Conservation (phyloP, 2,113 vertebrate genomes). For the Ciconia stormi region DNA sequence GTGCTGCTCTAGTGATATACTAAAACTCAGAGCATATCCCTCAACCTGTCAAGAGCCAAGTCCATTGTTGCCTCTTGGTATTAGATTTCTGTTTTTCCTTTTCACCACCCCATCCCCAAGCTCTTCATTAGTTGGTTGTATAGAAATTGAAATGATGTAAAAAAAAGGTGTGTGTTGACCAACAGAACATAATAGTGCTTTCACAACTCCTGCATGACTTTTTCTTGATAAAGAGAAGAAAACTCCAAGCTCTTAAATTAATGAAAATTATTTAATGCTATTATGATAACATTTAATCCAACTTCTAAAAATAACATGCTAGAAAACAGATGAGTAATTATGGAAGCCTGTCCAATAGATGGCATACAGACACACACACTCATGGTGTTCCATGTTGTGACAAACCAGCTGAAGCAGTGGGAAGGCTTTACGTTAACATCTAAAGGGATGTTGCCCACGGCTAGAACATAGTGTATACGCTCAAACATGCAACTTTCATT, state of each 20-base stretch:
- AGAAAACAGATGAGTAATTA: background rate
- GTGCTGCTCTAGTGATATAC: conserved; percentile 41
- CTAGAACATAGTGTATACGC: conserved; percentile 18
- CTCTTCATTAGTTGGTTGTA: background rate
- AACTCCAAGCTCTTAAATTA: background rate
- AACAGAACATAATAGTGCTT: background rate
- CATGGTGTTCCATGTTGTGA: background rate
- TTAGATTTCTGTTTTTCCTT: background rate
- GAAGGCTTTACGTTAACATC: background rate
- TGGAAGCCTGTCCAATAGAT: background rate
- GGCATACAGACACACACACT: background rate
- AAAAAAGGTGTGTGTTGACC: background rate
- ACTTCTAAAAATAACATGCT: background rate
- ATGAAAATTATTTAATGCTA: background rate
- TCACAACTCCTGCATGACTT: background rate
- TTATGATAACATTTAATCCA: background rate
- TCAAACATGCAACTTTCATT: conserved; percentile 41
- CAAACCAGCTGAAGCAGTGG: conserved; percentile 10
- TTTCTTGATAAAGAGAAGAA: background rate
- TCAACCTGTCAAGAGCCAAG: conserved; percentile 23
- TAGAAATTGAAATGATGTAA: background rate
- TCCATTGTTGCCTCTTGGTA: conserved; percentile 12
- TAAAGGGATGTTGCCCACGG: conserved; percentile 8
- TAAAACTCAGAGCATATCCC: conserved; percentile 20
- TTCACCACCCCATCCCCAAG: background rate